Evolutionary conservation across 2,113 vertebrate genomes (phyloP), one percentile per base, ranked within the genome.

Genomic region (Eolophus roseicapilla): DNA sequence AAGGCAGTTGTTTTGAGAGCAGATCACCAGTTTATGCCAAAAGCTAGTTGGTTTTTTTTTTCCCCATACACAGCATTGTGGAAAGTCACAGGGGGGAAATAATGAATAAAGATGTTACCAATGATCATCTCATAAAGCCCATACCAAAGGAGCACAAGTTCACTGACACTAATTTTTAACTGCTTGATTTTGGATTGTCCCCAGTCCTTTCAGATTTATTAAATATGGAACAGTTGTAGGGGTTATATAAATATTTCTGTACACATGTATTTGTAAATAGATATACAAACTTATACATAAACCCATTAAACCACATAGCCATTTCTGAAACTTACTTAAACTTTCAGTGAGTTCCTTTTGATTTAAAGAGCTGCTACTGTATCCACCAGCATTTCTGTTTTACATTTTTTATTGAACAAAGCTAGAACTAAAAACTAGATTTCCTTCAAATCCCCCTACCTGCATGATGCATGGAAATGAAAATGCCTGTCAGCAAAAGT

Each of bases 401-500:
- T 93, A 96, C 93, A 95, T 97, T 96, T 96, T 97, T 97, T 97
- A 97, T 96, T 97, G 88, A 90, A 94, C 85, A 92, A 91, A 93
- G 76, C 80, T 76, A 70, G 73, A 96, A 96, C 79, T 82, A 68
- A 87, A 98, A 97, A 97, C 84, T 96, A 96, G 93, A 97, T 97
- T 97, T 98, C 63, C 90, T 96, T 97, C 95, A 78, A 97, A 90
- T 97, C 97, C 96, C 82, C 94, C 68, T 71, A 97, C 97, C 95
- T 97, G 92, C 75, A 69, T 86, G 73, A 94, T 86, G 71, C 63
- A 78, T 77, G 86, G 67, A 98, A 98, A 98, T 98, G 97, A 98
- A 98, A 98, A 98, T 59, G 89, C 81, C 97, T 98, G 98, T 98
- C 97, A 98, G 95, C 93, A 96, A 96, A 98, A 98, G 96, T 98